Evolutionary conservation across 2,797 vertebrate genomes (phyloP).

Genomic region (Dipus sagitta): DNA sequence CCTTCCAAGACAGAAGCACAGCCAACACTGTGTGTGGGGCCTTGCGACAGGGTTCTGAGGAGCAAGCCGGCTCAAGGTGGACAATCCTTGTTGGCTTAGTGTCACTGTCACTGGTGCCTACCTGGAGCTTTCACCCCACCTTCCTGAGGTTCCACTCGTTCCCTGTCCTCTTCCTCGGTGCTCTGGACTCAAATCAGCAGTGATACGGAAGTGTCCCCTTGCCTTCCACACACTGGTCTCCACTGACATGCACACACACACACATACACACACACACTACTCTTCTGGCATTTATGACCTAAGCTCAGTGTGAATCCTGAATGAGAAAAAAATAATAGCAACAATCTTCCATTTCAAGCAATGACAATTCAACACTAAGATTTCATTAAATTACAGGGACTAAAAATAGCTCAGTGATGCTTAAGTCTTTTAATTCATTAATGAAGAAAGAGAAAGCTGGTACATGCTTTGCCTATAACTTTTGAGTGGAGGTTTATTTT

Average conservation of each 20-base stretch:
- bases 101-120: background rate
- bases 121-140: background rate
- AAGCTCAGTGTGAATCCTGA: background rate
- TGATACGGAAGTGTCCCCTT: too few species aligned
- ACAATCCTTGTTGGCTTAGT: background rate
- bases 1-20: accelerated
- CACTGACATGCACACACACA: background rate
- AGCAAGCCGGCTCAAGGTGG: accelerated
- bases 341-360: accelerated
- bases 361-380: accelerated
- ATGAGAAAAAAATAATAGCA: too few species aligned
- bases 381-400: background rate
- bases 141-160: background rate
- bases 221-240: too few species aligned
- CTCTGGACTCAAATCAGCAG: accelerated
- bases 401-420: background rate
- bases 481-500: background rate
- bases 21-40: too few species aligned
- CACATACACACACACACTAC: too few species aligned
- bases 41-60: background rate
- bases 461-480: background rate
- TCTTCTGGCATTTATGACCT: accelerated
- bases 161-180: accelerated
- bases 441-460: background rate
- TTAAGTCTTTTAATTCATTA: background rate